Base-by-base conservation (phyloP, 2,888 invertebrate species). In the Drosophila prostipennis region DNA sequence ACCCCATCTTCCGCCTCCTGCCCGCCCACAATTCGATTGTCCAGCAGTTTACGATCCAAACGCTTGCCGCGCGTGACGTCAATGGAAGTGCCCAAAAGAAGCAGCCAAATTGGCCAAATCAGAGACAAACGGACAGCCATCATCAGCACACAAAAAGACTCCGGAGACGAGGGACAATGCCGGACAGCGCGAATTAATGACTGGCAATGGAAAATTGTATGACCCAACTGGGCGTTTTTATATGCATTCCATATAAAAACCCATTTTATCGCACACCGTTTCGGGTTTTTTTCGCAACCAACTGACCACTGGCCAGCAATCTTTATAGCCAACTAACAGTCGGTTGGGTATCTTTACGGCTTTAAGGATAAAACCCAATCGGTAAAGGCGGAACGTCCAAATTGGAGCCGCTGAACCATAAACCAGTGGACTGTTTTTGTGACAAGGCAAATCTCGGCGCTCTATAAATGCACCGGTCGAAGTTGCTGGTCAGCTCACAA, bases 1-100 rank as follows among this genome's bases (percentile, higher is more conserved):
- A 74, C 74, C 1, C 81, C 89, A 32, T 80, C 77, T 6, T 34
- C 78, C 3, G 89, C 89, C 36, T 74, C 75, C 48, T 77, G 72
- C 19, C 90, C 89, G 2, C 89, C 89, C 23, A 90, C 84, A 74
- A 90, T 84, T 5, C 85, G 89, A 64, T 71, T 81, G 49, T 56
- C 70, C 2, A 16, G 34, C 5, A 51, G n/a, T 70, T 70, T 71
- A 73, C 57, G 56, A 61, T 74, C 55, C 45, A 87, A 46, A 39
- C 89, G 80, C 58, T 87, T 87, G 45, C 58, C 75, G 32, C 16
- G 11, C 5, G 60, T 80, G 77, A 84, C 87, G 85, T 83, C 81
- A 84, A 84, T 87, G 81, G 67, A 68, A 59, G 51, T 71, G 46
- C 58, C 72, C 82, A 80, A 26, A 26, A 74, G 42, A 36, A 77